These are phyloP conservation scores for Grapholita molesta DNA, from an alignment of 1,140 invertebrate genomes.

Conservation along the genomic window DNA sequence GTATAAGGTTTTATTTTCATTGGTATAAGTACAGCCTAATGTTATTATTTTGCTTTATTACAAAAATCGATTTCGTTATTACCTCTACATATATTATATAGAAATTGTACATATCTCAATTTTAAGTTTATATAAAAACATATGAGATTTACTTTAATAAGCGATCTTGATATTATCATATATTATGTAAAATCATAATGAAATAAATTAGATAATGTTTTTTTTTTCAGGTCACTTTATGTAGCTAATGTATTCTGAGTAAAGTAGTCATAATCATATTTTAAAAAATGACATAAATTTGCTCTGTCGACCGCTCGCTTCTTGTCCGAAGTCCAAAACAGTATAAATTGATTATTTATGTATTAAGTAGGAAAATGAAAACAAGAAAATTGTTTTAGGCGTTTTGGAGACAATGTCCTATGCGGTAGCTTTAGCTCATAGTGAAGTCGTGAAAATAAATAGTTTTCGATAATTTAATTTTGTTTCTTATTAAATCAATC, in stretches of 20 bases:
- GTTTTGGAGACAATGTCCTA: conserved; percentile 8
- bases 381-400: neutral
- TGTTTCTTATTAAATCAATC: neutral
- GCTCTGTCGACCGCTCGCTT: neutral
- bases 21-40: conserved; percentile 5
- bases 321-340: neutral
- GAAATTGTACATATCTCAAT: conserved; percentile 9
- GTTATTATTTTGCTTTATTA: conserved; percentile 9
- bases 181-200: neutral
- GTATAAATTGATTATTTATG: neutral
- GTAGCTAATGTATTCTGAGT: neutral
- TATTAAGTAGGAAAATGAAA: neutral
- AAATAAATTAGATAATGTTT: neutral
- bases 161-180: neutral
- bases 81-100: neutral
- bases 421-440: conserved; percentile 6
- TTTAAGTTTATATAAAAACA: neutral
- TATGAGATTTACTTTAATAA: neutral
- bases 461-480: conserved; percentile 14
- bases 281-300: neutral
- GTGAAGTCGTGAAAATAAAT: conserved; percentile 12
- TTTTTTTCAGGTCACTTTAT: neutral
- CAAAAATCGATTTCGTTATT: neutral
- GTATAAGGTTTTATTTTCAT: conserved; percentile 8
- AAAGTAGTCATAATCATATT: neutral